Evolutionary conservation across 2,888 invertebrate genomes (phyloP).

Genomic region (Rhodophaea formosa): DNA sequence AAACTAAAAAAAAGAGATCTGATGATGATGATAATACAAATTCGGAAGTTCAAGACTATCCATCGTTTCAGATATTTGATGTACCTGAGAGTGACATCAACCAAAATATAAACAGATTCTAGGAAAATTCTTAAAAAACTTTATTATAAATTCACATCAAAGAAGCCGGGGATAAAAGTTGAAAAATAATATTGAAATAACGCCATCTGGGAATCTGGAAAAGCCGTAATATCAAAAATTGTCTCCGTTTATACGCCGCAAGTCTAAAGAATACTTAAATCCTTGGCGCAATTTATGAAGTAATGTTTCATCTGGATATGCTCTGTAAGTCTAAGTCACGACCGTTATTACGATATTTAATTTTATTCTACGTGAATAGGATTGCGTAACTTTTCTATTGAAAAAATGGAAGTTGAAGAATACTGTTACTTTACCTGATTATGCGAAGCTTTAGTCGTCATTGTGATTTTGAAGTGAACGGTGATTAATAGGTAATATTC

Average conservation of each 20-base stretch:
- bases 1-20: too few species aligned
- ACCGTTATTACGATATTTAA: conserved; percentile 11
- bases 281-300: conserved; percentile 5
- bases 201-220: background rate
- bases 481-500: background rate
- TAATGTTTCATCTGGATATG: conserved; percentile 15
- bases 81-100: too few species aligned
- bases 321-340: background rate
- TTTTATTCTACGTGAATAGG: conserved; percentile 5
- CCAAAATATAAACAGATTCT: too few species aligned
- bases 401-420: conserved; percentile 2
- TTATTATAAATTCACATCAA: too few species aligned
- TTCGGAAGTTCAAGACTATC: too few species aligned
- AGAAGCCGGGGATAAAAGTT: too few species aligned
- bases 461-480: background rate
- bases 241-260: background rate
- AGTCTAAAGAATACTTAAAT: conserved; percentile 1
- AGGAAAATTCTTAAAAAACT: too few species aligned
- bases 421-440: background rate
- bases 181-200: background rate
- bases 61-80: too few species aligned
- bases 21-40: too few species aligned
- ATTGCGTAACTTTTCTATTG: background rate
- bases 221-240: background rate
- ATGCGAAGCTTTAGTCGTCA: background rate